Evolutionary conservation across 2,888 invertebrate genomes (phyloP), one percentile per base, ranked within the genome.

Genomic region (Pegoplata infirma): DNA sequence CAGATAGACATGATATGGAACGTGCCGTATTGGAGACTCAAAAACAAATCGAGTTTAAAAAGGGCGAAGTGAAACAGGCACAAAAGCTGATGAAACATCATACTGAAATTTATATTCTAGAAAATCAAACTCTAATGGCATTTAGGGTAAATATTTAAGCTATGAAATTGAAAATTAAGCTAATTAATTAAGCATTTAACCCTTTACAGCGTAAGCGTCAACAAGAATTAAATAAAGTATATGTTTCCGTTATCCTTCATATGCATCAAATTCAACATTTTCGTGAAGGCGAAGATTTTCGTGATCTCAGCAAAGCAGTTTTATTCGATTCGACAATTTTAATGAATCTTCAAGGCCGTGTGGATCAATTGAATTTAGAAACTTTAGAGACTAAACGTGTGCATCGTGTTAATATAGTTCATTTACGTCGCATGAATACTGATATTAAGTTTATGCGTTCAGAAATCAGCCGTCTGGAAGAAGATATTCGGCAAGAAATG

Each of bases 181-280:
- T 23, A 19, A 17, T 17, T 36, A 5, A 5, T 10, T 16, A n/a
- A n/a, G 51, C 40, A 0, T 7, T 49, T 49, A 21, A 10, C 68
- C 49, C 80, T 77, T 84, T 89, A 14, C 83, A 95, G 94, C 90
- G 86, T 14, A 84, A 84, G 12, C 82, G 87, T 0, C 97, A 97
- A 88, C 91, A 91, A 76, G 91, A 94, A 85, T 88, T 97, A 85
- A 97, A 97, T 85, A 93, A 95, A 69, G 92, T 97, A 2, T 92
- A 94, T 61, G 91, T 93, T 72, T 92, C 93, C 3, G 91, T 95
- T 0, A 89, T 95, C 6, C 84, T 96, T 19, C 92, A 92, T 32
- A 91, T 95, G 84, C 91, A 93, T 85, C 96, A 95, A 85, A 90
- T 96, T 19, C 91, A 92, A 84, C 91, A 92, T 83, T 90, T 91